Conservation (phyloP, 2,888 invertebrate genomes). For the Drosophila parthenogenetica region DNA sequence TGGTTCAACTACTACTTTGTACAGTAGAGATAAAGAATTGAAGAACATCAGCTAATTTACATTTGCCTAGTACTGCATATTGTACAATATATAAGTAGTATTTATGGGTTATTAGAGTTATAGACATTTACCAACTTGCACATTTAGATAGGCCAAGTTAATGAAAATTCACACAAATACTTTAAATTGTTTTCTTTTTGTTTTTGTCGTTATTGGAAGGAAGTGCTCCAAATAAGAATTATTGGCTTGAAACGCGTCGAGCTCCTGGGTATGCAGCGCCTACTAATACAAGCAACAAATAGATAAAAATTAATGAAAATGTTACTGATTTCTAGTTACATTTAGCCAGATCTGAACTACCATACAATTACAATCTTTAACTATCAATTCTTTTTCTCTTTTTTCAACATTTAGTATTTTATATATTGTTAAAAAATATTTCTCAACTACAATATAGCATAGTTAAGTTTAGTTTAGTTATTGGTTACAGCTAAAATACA, state of each 20-base stretch:
- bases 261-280: conserved; percentile 17
- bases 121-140: conserved; percentile 61
- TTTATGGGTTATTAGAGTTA: conserved; percentile 39
- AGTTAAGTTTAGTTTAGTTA: neutral
- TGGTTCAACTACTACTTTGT: conserved; percentile 13
- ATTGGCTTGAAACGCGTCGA: conserved; percentile 4
- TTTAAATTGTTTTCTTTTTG: neutral
- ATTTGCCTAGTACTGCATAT: conserved; percentile 32
- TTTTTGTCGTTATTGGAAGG: neutral
- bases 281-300: conserved; percentile 19
- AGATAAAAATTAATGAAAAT: neutral
- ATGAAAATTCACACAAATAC: conserved; percentile 29
- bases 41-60: conserved; percentile 51
- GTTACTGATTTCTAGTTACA: conserved; percentile 7
- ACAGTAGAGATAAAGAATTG: conserved; percentile 30
- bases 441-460: conserved; percentile 39
- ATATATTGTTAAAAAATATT: conserved; percentile 65
- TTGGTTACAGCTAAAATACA: conserved; percentile 43
- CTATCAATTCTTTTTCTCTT: neutral
- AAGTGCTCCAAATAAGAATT: neutral
- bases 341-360: too few species aligned
- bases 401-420: conserved; percentile 50
- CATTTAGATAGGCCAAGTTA: conserved; percentile 46
- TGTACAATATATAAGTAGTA: conserved; percentile 15
- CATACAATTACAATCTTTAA: too few species aligned